These are phyloP conservation scores for Drosophila mettleri DNA, from an alignment of 2,888 invertebrate genomes.

Conservation along the genomic window DNA sequence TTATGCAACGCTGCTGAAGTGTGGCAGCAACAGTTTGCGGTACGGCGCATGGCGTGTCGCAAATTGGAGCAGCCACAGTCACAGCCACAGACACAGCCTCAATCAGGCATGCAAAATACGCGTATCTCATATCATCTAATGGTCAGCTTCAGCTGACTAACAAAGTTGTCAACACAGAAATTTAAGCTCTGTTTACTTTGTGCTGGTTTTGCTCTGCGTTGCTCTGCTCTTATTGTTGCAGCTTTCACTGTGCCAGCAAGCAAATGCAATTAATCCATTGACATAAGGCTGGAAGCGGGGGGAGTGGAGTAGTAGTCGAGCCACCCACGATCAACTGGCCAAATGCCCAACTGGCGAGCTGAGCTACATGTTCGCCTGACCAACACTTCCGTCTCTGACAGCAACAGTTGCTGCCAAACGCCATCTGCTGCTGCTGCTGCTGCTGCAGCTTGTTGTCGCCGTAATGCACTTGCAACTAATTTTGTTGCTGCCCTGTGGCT, in stretches of 20 bases:
- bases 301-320: background rate
- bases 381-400: constrained; percentile 60
- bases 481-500: constrained; percentile 16
- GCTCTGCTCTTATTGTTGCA: constrained; percentile 1
- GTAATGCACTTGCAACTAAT: constrained; percentile 17
- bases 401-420: constrained; percentile 34
- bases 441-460: constrained; percentile 14
- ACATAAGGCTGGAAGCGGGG: no score
- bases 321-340: constrained; percentile 2
- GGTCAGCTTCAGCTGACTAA: constrained; percentile 33
- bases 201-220: background rate
- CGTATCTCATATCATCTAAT: constrained; percentile 51
- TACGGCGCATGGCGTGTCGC: constrained; percentile 40
- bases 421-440: background rate
- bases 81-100: constrained; percentile 32
- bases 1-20: constrained; percentile 68
- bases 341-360: constrained; percentile 44
- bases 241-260: constrained; percentile 38
- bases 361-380: constrained; percentile 53
- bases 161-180: constrained; percentile 43
- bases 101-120: constrained; percentile 59
- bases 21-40: constrained; percentile 50
- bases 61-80: constrained; percentile 45
- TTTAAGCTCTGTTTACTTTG: constrained; percentile 51
- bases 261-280: constrained; percentile 46